Evolutionary conservation across 1,140 invertebrate species (phyloP), one percentile per base, ranked within the genome.

Genomic region (Portunus trituberculatus): DNA sequence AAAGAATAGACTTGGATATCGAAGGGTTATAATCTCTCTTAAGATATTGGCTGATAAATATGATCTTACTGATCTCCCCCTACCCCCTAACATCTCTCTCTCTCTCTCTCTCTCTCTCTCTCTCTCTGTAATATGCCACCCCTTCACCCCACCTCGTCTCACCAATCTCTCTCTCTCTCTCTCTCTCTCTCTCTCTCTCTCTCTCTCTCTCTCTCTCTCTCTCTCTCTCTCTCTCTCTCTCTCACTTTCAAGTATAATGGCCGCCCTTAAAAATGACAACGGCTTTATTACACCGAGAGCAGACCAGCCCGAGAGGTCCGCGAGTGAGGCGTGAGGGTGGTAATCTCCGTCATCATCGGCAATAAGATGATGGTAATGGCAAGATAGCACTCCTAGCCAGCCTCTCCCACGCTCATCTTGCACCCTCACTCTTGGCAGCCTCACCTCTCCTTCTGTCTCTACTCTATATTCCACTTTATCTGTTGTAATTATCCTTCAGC

Each of bases 101-200:
- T 76, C 59, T 76, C 67, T 76, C 67, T 76, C 67, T 76, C 67
- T 76, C 67, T 76, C 16, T 76, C 67, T 76, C 67, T 76, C 67
- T 76, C 67, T 76, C 67, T 76, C 25, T n/a, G n/a, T n/a, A n/a
- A n/a, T n/a, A n/a, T n/a, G n/a, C n/a, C n/a, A n/a, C n/a, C n/a
- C n/a, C 48, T 52, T n/a, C n/a, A 3, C n/a, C 25, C 20, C 67
- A 20, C 67, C 20, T 25, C 20, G 10, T 76, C 67, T 76, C n/a
- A n/a, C 48, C 52, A 32, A 32, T 76, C 52, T 76, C 52, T 76
- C 52, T 76, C 76, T 83, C 29, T 59, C n/a, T 93, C 52, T 67
- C 46, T 59, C 76, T 93, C 83, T 84, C 46, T 52, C 3, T n/a
- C 20, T 48, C 25, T 93, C n/a, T 48, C 45, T 93, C 39, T 86